Evolutionary conservation across 2,888 invertebrate species (phyloP).

Genomic region (Leptopterna dolabrata): DNA sequence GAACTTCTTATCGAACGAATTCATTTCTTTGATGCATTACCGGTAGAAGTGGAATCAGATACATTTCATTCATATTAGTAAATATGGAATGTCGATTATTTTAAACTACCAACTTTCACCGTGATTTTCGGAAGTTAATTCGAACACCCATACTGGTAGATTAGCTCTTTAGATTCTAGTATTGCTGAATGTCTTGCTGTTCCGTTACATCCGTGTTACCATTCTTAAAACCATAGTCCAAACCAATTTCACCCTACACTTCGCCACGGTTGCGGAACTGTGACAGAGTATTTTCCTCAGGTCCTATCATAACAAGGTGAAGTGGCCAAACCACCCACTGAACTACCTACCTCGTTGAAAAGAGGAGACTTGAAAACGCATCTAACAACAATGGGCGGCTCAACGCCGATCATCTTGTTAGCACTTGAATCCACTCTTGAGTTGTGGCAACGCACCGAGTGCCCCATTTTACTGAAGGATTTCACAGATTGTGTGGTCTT

Average conservation of each 20-base stretch:
- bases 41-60: too few relatives aligned
- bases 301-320: neutral
- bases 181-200: too few relatives aligned
- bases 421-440: neutral
- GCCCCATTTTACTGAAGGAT: neutral
- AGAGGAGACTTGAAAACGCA: neutral
- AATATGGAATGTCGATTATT: too few relatives aligned
- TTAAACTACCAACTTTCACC: too few relatives aligned
- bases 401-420: neutral
- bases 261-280: neutral
- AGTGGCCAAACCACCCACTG: neutral
- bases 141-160: too few relatives aligned
- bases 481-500: neutral
- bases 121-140: too few relatives aligned
- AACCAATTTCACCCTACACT: neutral
- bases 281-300: neutral
- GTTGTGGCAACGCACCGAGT: neutral
- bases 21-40: too few relatives aligned
- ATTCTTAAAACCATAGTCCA: neutral
- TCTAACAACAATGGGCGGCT: neutral
- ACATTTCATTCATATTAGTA: too few relatives aligned
- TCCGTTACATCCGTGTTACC: too few relatives aligned
- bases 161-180: too few relatives aligned
- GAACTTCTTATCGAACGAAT: too few relatives aligned
- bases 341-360: neutral